Evolutionary conservation across 2,113 vertebrate genomes (phyloP).

Genomic region (Pseudopipra pipra): DNA sequence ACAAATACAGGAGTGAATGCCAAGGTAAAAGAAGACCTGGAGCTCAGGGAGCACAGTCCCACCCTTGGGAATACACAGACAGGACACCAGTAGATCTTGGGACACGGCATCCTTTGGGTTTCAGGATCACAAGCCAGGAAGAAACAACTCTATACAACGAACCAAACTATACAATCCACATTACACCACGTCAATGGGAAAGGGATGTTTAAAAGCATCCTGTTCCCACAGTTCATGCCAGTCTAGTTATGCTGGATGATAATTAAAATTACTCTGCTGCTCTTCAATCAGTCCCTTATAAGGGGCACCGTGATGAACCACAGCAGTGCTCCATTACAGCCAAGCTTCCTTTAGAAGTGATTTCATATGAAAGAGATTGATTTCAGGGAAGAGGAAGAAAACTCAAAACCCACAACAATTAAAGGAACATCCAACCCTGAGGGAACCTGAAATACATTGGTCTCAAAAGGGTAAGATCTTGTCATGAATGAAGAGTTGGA

Average conservation of each 20-base stretch:
- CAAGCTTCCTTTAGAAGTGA: neutral
- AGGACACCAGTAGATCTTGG: neutral
- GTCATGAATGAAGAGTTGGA: fast-evolving
- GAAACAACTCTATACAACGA: fast-evolving
- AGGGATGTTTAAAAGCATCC: fast-evolving
- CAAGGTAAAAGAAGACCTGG: neutral
- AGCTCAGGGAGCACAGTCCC: fast-evolving
- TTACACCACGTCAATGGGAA: too few species aligned
- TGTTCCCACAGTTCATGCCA: neutral
- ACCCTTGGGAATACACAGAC: neutral
- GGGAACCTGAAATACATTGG: fast-evolving
- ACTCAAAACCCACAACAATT: neutral
- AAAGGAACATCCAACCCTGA: neutral
- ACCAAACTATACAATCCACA: neutral
- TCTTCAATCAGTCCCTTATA: neutral
- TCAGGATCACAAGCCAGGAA: neutral
- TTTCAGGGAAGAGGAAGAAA: neutral
- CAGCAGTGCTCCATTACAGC: neutral
- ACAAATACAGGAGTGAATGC: fast-evolving
- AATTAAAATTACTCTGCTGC: neutral
- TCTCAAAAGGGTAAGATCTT: neutral
- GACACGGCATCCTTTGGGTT: neutral
- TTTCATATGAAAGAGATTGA: neutral
- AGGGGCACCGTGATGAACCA: fast-evolving
- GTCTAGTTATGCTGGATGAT: fast-evolving